Evolutionary conservation across 2,797 vertebrate genomes (phyloP), one percentile per base, ranked within the genome.

Genomic region (Acropternis orthonyx): DNA sequence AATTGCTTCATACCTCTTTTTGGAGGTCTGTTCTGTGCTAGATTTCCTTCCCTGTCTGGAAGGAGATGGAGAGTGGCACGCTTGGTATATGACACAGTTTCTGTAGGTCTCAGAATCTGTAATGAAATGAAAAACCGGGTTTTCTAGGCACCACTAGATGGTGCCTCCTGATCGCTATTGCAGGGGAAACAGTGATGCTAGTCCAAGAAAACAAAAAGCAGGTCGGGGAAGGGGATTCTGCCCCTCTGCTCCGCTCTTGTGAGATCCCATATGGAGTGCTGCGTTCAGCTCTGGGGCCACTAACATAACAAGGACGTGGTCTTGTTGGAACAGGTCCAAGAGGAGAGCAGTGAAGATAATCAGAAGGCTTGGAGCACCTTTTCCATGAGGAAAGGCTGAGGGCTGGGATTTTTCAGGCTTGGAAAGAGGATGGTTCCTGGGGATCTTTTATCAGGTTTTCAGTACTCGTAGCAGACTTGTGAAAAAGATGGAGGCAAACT

Each of bases 121-220:
- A 17, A 3, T 4, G n/a, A 5, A 55, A 6, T 3, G 52, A 32
- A 27, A 27, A 37, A 18, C 12, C 4, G 15, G 0, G 0, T 49
- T 83, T 89, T 23, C 41, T 3, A 39, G 14, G 4, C 19, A 34
- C 95, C 94, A 21, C 92, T 93, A 96, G 95, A 52, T 95, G 95
- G 94, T 84, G 95, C 69, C 30, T 84, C n/a, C 3, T 26, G 73
- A 58, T 69, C 26, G 1, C 65, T 34, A 0, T n/a, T 43, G 22
- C 34, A 46, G 65, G 34, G 37, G 41, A 63, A 91, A 16, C 2
- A 44, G n/a, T 1, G 14, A 0, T 7, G n/a, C 39, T 39, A 21
- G 7, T 14, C 14, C 32, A 7, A 37, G 39, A 12, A 39, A 58
- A 24, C 23, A 8, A 23, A 3, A 2, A 7, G 14, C 12, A n/a